A percentile compares a stretch with the other conserved stretches of the same genome.
Conservation (phyloP, 2,797 vertebrate genomes). For the Pseudocheirus occidentalis region DNA sequence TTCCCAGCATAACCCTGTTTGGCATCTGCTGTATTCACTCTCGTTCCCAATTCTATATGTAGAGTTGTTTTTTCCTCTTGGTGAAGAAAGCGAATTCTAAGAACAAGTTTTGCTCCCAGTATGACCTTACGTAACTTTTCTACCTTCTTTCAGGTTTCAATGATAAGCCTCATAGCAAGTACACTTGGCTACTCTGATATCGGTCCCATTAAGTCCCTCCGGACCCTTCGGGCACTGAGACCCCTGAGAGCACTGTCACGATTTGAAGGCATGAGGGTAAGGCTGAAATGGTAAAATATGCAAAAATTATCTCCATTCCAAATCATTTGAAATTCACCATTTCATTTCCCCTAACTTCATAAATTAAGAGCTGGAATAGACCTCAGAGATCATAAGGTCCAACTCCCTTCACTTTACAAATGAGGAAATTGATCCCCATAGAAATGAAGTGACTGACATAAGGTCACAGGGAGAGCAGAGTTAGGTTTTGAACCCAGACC, state of each 20-base stretch:
- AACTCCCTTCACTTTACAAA: not conserved
- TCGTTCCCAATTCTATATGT: not conserved
- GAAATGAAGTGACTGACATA: not conserved
- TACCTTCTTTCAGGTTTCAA: constrained; percentile 85
- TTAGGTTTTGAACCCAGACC: not conserved
- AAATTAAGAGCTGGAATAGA: not conserved
- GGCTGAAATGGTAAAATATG: constrained; percentile 47
- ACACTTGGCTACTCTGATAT: constrained; percentile 86
- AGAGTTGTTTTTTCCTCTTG: not conserved
- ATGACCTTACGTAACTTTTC: constrained; percentile 73
- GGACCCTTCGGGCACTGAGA: constrained; percentile 88
- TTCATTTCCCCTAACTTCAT: not conserved
- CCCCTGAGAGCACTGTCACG: constrained; percentile 87
- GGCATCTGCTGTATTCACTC: not conserved
- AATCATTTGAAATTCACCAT: not conserved
- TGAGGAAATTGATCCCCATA: not conserved
- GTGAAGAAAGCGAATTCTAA: not conserved
- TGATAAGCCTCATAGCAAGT: constrained; percentile 86
- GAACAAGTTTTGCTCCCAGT: constrained; percentile 27
- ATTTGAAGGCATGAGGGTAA: constrained; percentile 91
- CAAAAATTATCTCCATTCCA: not conserved
- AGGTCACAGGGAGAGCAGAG: not conserved
- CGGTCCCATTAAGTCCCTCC: constrained; percentile 87
- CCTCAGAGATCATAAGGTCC: not conserved
- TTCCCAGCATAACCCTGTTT: not conserved